Evolutionary conservation across 1,140 invertebrate species (phyloP).

Genomic region (Brachionus paranguensis): DNA sequence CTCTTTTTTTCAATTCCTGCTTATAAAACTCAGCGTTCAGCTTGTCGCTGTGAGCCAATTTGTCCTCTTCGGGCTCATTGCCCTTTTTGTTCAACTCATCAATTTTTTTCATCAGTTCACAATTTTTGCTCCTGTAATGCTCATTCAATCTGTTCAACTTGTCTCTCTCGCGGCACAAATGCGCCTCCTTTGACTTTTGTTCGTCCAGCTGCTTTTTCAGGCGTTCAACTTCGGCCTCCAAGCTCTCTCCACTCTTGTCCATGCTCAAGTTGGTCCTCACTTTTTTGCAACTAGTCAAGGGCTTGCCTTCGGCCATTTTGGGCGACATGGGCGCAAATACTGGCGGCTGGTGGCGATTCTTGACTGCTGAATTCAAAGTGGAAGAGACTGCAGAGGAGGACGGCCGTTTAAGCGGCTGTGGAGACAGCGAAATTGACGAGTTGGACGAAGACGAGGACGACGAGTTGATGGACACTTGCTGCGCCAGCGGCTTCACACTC

Average conservation of each 20-base stretch:
- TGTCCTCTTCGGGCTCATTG: background rate
- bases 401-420: background rate
- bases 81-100: background rate
- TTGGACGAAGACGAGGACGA: background rate
- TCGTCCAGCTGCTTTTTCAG: conserved; percentile 14
- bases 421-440: background rate
- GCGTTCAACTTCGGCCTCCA: background rate
- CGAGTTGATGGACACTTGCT: background rate
- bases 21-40: conserved; percentile 6
- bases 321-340: background rate
- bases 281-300: too few relatives aligned
- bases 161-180: background rate
- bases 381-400: background rate
- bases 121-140: background rate
- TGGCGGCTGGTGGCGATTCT: background rate
- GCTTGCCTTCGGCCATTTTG: background rate
- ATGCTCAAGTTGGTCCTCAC: too few relatives aligned
- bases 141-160: background rate
- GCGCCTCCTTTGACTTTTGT: background rate
- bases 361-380: background rate
- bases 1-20: conserved; percentile 29
- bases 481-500: background rate
- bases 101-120: conserved; percentile 10
- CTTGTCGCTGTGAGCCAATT: background rate
- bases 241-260: too few relatives aligned